Conservation (phyloP, 2,797 vertebrate species). For the Silurus lanzhouensis region DNA sequence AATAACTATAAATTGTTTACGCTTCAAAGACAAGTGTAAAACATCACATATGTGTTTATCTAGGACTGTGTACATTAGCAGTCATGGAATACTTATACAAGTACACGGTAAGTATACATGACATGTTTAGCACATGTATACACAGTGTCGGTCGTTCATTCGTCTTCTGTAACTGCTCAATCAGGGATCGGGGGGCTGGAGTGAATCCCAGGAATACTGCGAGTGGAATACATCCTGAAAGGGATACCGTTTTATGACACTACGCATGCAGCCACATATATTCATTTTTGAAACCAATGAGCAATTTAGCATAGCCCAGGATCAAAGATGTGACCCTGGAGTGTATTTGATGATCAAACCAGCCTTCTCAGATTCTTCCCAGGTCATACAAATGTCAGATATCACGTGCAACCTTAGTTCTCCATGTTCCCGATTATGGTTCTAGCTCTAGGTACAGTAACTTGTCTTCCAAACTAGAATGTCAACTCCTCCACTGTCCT, state of each 20-base stretch:
- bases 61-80: not conserved
- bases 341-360: not conserved
- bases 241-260: not conserved
- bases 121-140: slow-evolving; percentile 9
- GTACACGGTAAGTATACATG: slow-evolving; percentile 16
- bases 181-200: no score
- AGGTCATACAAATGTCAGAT: not conserved
- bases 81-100: slow-evolving; percentile 16
- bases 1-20: slow-evolving; percentile 40
- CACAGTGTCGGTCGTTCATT: not conserved
- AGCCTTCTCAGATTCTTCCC: not conserved
- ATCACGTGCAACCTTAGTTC: not conserved
- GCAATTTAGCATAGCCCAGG: not conserved
- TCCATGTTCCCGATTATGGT: not conserved
- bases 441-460: not conserved
- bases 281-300: not conserved
- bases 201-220: not conserved
- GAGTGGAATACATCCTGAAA: not conserved
- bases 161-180: not conserved
- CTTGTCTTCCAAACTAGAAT: not conserved
- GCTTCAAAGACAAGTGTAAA: slow-evolving; percentile 3
- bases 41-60: not conserved
- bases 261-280: not conserved
- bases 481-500: not conserved
- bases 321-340: not conserved